Percentiles rank a stretch among this genome's conserved stretches.
Conservation (phyloP, 1,140 invertebrate genomes). For the Zaprionus lachaisei region DNA sequence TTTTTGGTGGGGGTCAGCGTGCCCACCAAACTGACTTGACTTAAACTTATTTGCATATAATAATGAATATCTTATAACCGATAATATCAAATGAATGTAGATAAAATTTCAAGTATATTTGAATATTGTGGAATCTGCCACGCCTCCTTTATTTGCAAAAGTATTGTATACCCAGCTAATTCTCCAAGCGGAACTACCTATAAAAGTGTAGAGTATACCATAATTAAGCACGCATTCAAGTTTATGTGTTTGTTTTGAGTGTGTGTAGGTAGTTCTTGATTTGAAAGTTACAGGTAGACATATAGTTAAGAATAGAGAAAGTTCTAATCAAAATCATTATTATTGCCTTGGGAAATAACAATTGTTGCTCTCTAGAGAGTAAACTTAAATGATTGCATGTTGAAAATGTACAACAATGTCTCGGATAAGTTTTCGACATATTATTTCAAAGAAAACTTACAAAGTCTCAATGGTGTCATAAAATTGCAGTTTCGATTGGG, state of each 20-base stretch:
- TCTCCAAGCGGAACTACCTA: neutral
- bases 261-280: neutral
- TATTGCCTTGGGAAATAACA: too few relatives aligned
- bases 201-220: neutral
- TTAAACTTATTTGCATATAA: too few relatives aligned
- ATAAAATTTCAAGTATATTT: too few relatives aligned
- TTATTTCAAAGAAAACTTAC: neutral
- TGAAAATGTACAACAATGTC: neutral
- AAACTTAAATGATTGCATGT: neutral
- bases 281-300: neutral
- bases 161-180: neutral
- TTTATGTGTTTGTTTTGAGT: neutral
- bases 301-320: neutral
- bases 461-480: neutral
- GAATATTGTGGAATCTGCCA: too few relatives aligned
- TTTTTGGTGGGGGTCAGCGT: too few relatives aligned
- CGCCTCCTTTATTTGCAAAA: too few relatives aligned
- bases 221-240: neutral
- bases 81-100: too few relatives aligned
- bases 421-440: neutral
- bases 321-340: neutral
- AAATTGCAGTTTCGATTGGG: neutral
- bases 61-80: too few relatives aligned
- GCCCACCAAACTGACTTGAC: too few relatives aligned
- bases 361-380: too few relatives aligned